Conservation (phyloP, 2,113 vertebrate species). For the chimpanzee (Pan troglodytes) region NHGRI_mPanTro3-v2.1_pri NC_072402.2:101018001-101018500, state of each 20-base stretch:
- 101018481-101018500: neutral
- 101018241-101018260: neutral
- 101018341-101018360: neutral
- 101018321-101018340: conserved; percentile 19
- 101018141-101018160: neutral
- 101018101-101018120: neutral
- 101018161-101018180: neutral
- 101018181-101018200: neutral
- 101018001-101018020: neutral
- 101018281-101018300: neutral
- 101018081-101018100: neutral
- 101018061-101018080: neutral
- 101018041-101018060: neutral
- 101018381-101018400: conserved; percentile 27
- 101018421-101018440: conserved; percentile 39
- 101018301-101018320: neutral
- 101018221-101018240: conserved; percentile 49
- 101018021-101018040: neutral
- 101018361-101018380: conserved; percentile 65
- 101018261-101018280: conserved; percentile 33
- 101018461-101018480: conserved; percentile 25
- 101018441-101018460: conserved; percentile 42
- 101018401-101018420: conserved; percentile 64
- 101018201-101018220: neutral
- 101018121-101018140: conserved; percentile 25